phyloP scores from a whole-genome alignment of 2,888 invertebrate species.

The Anorthoa munda region DNA sequence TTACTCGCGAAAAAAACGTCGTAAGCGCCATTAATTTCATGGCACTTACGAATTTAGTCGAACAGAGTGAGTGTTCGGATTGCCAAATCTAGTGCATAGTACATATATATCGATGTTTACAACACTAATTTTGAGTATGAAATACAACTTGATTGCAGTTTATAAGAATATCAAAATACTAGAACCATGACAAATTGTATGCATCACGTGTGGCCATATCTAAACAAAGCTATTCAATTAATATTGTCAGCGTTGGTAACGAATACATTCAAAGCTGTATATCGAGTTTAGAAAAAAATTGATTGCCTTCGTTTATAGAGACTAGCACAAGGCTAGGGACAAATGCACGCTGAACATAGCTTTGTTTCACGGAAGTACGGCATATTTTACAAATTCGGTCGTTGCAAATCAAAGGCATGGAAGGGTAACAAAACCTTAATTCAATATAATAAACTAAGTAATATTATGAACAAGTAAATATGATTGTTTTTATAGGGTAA shows the following conservation, averaged over 20 bases:
- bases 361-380: neutral
- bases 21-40: too few relatives aligned
- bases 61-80: too few relatives aligned
- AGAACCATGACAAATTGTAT: neutral
- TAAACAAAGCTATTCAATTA: slow-evolving; percentile 17
- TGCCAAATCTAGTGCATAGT: too few relatives aligned
- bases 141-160: neutral
- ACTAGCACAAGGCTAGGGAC: neutral
- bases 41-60: too few relatives aligned
- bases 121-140: neutral
- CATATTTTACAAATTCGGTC: too few relatives aligned
- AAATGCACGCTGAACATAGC: neutral
- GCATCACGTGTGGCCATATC: neutral
- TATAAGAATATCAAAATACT: neutral
- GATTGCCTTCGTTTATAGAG: neutral
- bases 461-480: too few relatives aligned
- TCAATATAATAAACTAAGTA: too few relatives aligned
- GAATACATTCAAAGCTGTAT: slow-evolving; percentile 9
- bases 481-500: too few relatives aligned
- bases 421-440: too few relatives aligned
- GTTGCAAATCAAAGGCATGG: too few relatives aligned
- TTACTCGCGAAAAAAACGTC: too few relatives aligned
- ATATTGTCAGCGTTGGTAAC: slow-evolving; percentile 16
- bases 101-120: too few relatives aligned
- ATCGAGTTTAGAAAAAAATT: slow-evolving; percentile 1